Evolutionary conservation across 2,797 vertebrate genomes (phyloP), one percentile per base, ranked within the genome.

Genomic region (Holocentrus rufus): DNA sequence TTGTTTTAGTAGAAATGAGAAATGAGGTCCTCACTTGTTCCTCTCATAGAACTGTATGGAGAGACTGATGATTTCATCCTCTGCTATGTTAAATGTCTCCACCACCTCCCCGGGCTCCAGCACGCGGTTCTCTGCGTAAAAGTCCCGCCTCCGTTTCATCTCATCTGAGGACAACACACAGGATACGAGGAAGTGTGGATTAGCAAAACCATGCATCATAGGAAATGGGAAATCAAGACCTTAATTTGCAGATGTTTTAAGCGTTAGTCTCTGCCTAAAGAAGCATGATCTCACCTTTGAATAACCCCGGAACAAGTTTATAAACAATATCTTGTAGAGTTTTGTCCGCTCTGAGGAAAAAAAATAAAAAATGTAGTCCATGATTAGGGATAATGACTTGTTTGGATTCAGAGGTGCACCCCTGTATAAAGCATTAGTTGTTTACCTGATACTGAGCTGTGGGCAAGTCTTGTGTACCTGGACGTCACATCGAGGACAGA

Each of bases 321-420:
- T 99, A 99, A 62, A 99, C 98, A 59, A 99, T 98, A 77, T 99
- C 98, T 94, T 99, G 98, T 82, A 99, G 96, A 86, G 97, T 99
- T 95, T 99, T 99, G 93, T 99, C 98, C 65, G 98, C 97, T 91
- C 98, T 99, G 87, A 15, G 73, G 76, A 53, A 67, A 55, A 49
- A 75, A 58, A 30, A 1, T 54, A 9, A 73, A 18, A 17, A 4
- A n/a, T n/a, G n/a, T n/a, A n/a, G 60, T 31, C 52, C 0, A 3
- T 27, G 0, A n/a, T 39, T 30, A 27, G 27, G 46, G 11, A 15
- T 10, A 2, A 57, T 6, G 18, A 0, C 1, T 3, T 31, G 15
- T 22, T 31, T 18, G 25, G 11, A 27, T 44, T 64, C 20, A 34
- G 31, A 62, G 1, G n/a, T 0, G 22, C 39, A 17, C 31, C 49